A percentile compares a stretch with the other conserved stretches of the same genome.
phyloP scores from a whole-genome alignment of 1,140 invertebrate species.

The Saccostrea echinata region DNA sequence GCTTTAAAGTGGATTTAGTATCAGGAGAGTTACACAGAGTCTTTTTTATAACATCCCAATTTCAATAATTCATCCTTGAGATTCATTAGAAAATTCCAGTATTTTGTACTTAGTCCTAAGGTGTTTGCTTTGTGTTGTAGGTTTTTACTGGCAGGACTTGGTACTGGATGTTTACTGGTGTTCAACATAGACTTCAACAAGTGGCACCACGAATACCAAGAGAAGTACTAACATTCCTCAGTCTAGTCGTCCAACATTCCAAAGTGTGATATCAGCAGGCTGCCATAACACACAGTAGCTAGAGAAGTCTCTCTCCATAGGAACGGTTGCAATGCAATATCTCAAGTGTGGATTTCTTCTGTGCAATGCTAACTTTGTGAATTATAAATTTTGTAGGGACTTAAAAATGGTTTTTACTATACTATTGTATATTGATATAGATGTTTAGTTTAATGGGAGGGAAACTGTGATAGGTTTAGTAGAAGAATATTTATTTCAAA shows the following conservation, averaged over 20 bases:
- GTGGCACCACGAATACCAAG: conserved; percentile 96
- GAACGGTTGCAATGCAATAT: conserved; percentile 4
- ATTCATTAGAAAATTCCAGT: neutral
- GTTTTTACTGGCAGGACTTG: conserved; percentile 96
- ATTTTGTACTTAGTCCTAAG: neutral
- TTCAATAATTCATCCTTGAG: too few species aligned
- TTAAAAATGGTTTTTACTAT: neutral
- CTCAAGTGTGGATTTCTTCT: neutral
- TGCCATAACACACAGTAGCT: neutral
- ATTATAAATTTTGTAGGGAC: neutral
- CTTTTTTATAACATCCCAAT: too few species aligned
- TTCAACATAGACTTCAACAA: conserved; percentile 99
- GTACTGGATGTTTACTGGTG: conserved; percentile 97
- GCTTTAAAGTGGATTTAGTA: too few species aligned
- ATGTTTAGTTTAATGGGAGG: neutral
- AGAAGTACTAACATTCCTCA: conserved; percentile 68
- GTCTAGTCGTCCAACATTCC: conserved; percentile 17
- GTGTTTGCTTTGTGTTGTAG: conserved; percentile 81
- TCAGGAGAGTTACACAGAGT: too few species aligned
- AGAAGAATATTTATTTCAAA: conserved; percentile 19
- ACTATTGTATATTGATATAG: neutral
- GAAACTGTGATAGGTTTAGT: conserved; percentile 24
- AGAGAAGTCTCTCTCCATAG: neutral
- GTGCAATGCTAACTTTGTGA: conserved; percentile 2
- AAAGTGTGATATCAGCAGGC: conserved; percentile 1